These are phyloP conservation scores for Corvus cornix DNA, from an alignment of 2,113 vertebrate genomes.

Conservation along the genomic window DNA sequence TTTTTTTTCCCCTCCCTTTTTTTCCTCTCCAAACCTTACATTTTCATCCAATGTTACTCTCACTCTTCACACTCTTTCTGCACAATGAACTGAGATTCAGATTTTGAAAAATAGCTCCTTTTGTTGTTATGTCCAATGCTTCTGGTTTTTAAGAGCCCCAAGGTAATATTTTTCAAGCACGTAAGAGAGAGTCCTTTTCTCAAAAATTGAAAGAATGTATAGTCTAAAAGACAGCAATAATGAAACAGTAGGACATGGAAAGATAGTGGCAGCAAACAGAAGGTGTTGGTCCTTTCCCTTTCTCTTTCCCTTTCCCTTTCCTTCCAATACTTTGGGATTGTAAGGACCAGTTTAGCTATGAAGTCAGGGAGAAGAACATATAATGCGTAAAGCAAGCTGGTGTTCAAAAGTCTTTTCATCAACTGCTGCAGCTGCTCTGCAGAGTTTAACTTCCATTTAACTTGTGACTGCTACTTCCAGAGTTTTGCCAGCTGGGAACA, in stretches of 20 bases:
- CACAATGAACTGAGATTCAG: neutral
- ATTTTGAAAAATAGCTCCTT: neutral
- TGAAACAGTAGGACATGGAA: neutral
- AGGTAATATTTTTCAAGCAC: neutral
- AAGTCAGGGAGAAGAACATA: neutral
- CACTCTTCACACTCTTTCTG: neutral
- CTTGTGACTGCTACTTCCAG: neutral
- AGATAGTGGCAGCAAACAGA: neutral
- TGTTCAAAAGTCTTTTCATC: neutral
- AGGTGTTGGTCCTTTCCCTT: accelerated
- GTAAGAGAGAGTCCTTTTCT: neutral
- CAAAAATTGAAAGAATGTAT: neutral
- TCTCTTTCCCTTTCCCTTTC: neutral
- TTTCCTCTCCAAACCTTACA: neutral
- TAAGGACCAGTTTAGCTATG: neutral
- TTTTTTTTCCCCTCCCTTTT: too few relatives aligned
- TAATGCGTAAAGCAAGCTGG: neutral
- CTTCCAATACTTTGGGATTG: neutral
- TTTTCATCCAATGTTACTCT: neutral
- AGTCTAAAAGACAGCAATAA: neutral
- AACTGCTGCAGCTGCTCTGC: neutral
- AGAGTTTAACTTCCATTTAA: neutral
- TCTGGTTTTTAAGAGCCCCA: neutral
- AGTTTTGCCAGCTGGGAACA: neutral
- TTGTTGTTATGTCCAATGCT: neutral